These are phyloP conservation scores for Parelbella ahira DNA, from an alignment of 2,888 invertebrate species.

Conservation along the genomic window DNA sequence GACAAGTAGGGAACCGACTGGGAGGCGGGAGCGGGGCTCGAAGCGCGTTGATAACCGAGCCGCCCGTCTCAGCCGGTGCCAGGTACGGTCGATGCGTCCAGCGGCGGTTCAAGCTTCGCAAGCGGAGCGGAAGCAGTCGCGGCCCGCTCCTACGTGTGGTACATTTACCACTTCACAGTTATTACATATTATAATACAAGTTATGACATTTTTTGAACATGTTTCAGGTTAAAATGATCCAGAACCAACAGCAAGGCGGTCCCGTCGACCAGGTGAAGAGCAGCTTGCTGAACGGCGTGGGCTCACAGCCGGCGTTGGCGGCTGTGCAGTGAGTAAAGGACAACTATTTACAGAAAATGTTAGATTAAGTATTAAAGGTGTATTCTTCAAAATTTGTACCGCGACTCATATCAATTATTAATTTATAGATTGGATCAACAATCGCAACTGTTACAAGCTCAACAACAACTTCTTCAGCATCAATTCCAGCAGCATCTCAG, in stretches of 20 bases:
- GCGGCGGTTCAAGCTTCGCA: too few relatives aligned
- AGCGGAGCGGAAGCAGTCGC: too few relatives aligned
- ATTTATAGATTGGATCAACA: conserved; percentile 64
- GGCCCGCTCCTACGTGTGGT: too few relatives aligned
- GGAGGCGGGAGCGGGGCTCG: too few relatives aligned
- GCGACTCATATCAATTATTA: neutral
- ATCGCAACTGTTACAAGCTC: conserved; percentile 66
- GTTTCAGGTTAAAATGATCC: conserved; percentile 70
- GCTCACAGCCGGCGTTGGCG: conserved; percentile 49
- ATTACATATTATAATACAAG: too few relatives aligned
- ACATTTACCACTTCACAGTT: too few relatives aligned
- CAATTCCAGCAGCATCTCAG: conserved; percentile 77
- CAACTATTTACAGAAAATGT: conserved; percentile 16
- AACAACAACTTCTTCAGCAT: conserved; percentile 75
- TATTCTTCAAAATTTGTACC: neutral
- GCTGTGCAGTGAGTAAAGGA: conserved; percentile 64
- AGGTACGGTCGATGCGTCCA: too few relatives aligned
- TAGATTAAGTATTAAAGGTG: conserved; percentile 16
- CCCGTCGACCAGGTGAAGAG: conserved; percentile 61
- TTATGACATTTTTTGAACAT: too few relatives aligned
- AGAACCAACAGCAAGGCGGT: conserved; percentile 65
- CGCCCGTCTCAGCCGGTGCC: too few relatives aligned
- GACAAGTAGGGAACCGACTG: too few relatives aligned
- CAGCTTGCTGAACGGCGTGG: conserved; percentile 67
- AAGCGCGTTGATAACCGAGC: too few relatives aligned